phyloP scores from a whole-genome alignment of 53 echinoderm and acorn worm species.

The Antedon mediterranea region DNA sequence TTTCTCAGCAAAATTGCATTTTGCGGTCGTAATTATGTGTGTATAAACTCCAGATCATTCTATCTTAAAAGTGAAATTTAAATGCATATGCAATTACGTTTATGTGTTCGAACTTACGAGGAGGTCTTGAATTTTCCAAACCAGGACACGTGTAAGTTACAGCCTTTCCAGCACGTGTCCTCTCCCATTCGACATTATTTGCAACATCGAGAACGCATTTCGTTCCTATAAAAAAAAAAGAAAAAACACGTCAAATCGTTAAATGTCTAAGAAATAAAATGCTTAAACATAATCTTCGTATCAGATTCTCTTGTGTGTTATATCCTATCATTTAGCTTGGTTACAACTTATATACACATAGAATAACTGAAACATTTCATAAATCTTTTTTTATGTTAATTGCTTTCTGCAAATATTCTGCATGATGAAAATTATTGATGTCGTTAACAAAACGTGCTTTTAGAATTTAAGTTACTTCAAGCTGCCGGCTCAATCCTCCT shows the following conservation, averaged over 20 bases:
- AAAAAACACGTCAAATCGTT: background rate
- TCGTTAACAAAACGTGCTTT: no score
- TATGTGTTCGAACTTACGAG: background rate
- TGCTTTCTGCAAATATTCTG: no score
- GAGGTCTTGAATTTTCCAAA: background rate
- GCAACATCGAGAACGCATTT: conserved; percentile 47
- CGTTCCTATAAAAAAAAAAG: conserved; percentile 30
- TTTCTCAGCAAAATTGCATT: no score
- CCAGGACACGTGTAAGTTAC: conserved; percentile 48
- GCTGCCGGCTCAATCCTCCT: no score
- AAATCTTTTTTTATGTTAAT: no score
- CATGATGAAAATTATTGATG: no score
- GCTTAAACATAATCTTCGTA: background rate
- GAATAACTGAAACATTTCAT: no score
- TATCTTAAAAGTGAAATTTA: no score
- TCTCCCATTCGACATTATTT: conserved; percentile 65
- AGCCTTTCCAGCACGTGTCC: conserved; percentile 36
- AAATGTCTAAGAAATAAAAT: background rate
- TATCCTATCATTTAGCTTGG: background rate
- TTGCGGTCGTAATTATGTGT: no score
- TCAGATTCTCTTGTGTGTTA: background rate
- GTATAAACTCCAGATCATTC: no score
- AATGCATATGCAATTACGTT: no score
- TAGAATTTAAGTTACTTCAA: no score
- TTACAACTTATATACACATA: background rate